These are phyloP conservation scores for Tapera naevia DNA, from an alignment of 2,797 vertebrate species.

Conservation along the genomic window DNA sequence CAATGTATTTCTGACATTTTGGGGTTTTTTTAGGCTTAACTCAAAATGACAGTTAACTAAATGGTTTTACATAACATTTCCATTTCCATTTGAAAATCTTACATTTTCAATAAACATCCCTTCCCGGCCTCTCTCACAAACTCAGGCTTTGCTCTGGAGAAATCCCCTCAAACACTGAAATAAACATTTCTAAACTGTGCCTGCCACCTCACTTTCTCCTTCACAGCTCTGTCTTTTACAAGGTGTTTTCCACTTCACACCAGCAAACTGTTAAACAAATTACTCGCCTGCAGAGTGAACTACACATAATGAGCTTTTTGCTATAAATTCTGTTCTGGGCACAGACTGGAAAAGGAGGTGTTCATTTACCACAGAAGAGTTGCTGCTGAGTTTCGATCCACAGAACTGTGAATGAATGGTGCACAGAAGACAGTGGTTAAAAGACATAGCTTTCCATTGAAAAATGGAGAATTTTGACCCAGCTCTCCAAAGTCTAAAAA, in stretches of 20 bases:
- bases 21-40: neutral
- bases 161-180: constrained; percentile 13
- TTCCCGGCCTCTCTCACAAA: neutral
- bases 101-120: constrained; percentile 9
- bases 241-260: constrained; percentile 39
- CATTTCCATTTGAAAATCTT: constrained; percentile 29
- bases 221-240: neutral
- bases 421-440: neutral
- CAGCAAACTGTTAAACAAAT: neutral
- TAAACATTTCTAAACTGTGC: constrained; percentile 26
- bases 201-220: neutral
- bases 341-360: neutral
- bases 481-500: neutral
- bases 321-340: neutral
- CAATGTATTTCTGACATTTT: neutral
- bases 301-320: neutral
- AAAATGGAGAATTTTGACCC: constrained; percentile 31
- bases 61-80: constrained; percentile 26
- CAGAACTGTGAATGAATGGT: constrained; percentile 9
- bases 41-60: neutral
- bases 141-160: neutral
- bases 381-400: neutral
- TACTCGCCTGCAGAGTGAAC: neutral
- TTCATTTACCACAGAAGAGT: constrained; percentile 2
- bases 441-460: neutral